phyloP scores from a whole-genome alignment of 2,113 vertebrate species.

The Scomber scombrus region DNA sequence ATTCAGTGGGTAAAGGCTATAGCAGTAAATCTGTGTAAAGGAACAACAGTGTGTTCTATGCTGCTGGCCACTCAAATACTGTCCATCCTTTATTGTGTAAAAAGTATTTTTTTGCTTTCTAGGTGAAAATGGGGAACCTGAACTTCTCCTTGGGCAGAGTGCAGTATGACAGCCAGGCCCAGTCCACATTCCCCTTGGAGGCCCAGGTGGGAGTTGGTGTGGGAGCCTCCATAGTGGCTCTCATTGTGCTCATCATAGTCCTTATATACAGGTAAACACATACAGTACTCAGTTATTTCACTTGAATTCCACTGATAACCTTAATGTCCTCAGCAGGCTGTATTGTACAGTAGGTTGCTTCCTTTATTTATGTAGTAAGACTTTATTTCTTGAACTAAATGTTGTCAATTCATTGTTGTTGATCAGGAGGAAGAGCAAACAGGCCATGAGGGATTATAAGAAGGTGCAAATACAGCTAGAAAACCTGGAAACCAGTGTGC shows the following conservation, averaged over 20 bases:
- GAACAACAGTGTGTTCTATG: not conserved
- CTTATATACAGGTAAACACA: slow-evolving; percentile 93
- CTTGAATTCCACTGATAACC: not conserved
- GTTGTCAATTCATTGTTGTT: not conserved
- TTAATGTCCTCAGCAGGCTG: not conserved
- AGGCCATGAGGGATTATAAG: slow-evolving; percentile 96
- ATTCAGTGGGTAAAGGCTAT: not conserved
- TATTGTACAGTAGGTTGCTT: not conserved
- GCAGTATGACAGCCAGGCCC: slow-evolving; percentile 93
- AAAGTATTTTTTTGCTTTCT: slow-evolving; percentile 1
- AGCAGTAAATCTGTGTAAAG: not conserved
- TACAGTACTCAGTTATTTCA: not conserved
- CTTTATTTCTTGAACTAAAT: not conserved
- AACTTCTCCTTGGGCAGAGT: slow-evolving; percentile 92
- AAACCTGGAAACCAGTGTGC: slow-evolving; percentile 97
- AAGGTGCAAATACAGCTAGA: slow-evolving; percentile 98
- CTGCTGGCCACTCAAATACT: too few relatives aligned
- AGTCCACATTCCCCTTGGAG: slow-evolving; percentile 91
- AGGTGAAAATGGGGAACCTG: slow-evolving; percentile 97
- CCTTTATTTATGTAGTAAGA: not conserved
- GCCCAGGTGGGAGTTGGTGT: slow-evolving; percentile 96
- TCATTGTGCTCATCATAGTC: slow-evolving; percentile 95
- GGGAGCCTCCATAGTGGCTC: slow-evolving; percentile 92
- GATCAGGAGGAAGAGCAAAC: slow-evolving; percentile 95
- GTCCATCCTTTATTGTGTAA: not conserved